Evolutionary conservation across 1,140 invertebrate genomes (phyloP), one percentile per base, ranked within the genome.

Genomic region (Drosophila athabasca): DNA sequence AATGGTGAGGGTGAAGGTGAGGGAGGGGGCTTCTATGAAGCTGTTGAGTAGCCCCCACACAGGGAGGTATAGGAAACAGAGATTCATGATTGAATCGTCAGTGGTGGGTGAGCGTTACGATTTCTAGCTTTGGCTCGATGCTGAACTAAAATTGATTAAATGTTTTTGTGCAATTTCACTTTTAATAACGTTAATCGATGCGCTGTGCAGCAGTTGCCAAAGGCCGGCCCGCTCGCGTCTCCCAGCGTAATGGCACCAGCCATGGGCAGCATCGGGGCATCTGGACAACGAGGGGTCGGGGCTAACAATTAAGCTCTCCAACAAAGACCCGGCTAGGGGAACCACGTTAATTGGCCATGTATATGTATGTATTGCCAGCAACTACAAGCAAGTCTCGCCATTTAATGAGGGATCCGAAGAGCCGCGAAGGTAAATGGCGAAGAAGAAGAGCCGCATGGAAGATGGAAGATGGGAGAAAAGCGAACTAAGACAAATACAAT

Each of bases 141-240:
- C 31, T 59, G 35, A 52, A 75, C 74, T 57, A 60, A 85, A 74
- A 85, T 76, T 75, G 65, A 85, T 81, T 77, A 78, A 80, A 72
- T 76, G 70, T 73, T 85, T 85, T 60, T 87, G 65, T 81, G 82
- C 55, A 81, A 85, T 87, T 85, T 67, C 41, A 43, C 50, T 45
- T 83, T 87, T 82, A 87, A 85, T 82, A 75, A 61, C 68, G 61
- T 78, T 85, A 85, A 85, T 87, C 82, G 81, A 81, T 62, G 74
- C 69, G 26, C 64, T 51, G 70, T 62, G 54, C 26, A 66, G 48
- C 48, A 54, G 45, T 65, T 41, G 81, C 82, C 73, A 58, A 41
- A 51, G 58, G 65, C 35, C 24, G 24, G 24, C 41, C 61, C 13
- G 52, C 22, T 44, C 41, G 15, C 35, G 29, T 39, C 70, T 54